A percentile compares a stretch with the other conserved stretches of the same genome.
phyloP scores from a whole-genome alignment of 2,888 invertebrate genomes.

The Agonopterix heracliana region DNA sequence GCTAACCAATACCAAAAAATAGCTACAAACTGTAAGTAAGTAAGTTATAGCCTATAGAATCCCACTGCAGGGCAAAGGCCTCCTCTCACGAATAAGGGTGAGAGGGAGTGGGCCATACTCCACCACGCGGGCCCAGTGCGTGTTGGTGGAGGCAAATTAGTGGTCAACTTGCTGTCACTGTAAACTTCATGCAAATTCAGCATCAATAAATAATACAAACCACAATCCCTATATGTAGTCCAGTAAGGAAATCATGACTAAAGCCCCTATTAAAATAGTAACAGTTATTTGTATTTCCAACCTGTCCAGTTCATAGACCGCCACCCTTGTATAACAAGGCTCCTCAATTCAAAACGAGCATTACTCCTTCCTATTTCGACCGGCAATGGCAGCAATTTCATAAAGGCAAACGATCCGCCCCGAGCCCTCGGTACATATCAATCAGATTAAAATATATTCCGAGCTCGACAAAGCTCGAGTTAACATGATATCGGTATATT shows the following conservation, averaged over 20 bases:
- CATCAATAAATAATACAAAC: too few relatives aligned
- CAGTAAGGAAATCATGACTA: not conserved
- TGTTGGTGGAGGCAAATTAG: too few relatives aligned
- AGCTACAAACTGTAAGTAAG: too few relatives aligned
- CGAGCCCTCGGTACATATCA: constrained; percentile 17
- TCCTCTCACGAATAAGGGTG: too few relatives aligned
- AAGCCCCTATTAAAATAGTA: constrained; percentile 1
- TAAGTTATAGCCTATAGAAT: too few relatives aligned
- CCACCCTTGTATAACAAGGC: constrained; percentile 4
- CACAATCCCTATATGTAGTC: too few relatives aligned
- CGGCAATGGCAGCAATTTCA: constrained; percentile 22
- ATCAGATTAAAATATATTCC: constrained; percentile 24
- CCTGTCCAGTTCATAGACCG: constrained; percentile 11
- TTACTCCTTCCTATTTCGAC: constrained; percentile 7
- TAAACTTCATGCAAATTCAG: too few relatives aligned
- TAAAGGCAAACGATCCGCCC: constrained; percentile 23
- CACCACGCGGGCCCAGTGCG: too few relatives aligned
- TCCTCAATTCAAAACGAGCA: not conserved
- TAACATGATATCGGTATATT: constrained; percentile 8
- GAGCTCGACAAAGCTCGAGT: constrained; percentile 12
- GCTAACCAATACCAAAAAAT: too few relatives aligned
- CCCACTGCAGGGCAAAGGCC: too few relatives aligned
- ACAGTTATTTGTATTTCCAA: constrained; percentile 16
- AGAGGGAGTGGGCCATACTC: too few relatives aligned
- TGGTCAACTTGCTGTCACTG: too few relatives aligned